Base-by-base conservation (phyloP, 2,888 invertebrate genomes). In the Eretmocerus hayati region DNA sequence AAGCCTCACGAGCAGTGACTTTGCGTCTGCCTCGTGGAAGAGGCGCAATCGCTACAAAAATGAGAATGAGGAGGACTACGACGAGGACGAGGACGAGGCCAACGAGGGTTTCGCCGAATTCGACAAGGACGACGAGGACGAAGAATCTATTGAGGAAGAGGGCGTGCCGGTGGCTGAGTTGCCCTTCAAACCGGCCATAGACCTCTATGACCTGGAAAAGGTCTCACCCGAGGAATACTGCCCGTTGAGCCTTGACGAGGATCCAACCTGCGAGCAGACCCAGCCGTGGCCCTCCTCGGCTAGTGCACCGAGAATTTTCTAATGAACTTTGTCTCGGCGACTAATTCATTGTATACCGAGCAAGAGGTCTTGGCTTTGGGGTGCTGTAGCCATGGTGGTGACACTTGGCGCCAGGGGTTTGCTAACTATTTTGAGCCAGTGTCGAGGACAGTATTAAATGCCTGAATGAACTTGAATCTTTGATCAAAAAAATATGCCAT, bases 201-300 rank as follows among this genome's bases (percentile, higher is more conserved):
- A 71, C 49, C 59, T 69, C 50, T 65, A 66, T 22, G 56, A 62
- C 48, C 55, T 70, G 22, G 64, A 66, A 38, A 62, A 62, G 46
- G 56, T 71, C 23, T 61, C 59, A 6, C 60, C 58, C 19, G 69
- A 71, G 3, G 71, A 71, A 51, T 71, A 63, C 46, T 71, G 71
- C 52, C 71, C 71, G 13, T 48, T 70, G 53, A 63, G 58, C 30
- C 55, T 64, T 36, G 67, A 69, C 8, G 65, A 70, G 31, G 67
- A 67, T 48, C 43, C 48, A 3, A 42, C 39, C 13, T 53, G 50
- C 22, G 48, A 50, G 13, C 48, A 48, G 31, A 42, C 32, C 3
- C 38, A 40, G 4, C 2, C 37, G 26, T 53, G 53, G 50, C 36
- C 53, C 18, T 53, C 44, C n/a, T n/a, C n/a, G n/a, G n/a, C n/a